These are phyloP conservation scores for Sminthurinus aureus DNA, from an alignment of 2,888 invertebrate species.

Conservation along the genomic window DNA sequence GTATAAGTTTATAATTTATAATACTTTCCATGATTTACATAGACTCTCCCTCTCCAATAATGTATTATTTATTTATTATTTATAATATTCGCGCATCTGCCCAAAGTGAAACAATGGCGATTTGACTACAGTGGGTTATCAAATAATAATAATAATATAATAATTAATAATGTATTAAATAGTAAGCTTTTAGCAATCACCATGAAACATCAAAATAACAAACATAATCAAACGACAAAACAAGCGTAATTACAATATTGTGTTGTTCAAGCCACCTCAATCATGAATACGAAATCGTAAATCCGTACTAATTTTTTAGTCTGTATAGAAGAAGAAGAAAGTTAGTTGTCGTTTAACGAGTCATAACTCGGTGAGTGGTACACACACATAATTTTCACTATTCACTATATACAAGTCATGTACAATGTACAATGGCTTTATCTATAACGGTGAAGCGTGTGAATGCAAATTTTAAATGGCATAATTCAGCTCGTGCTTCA, in stretches of 20 bases:
- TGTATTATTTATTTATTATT: not conserved
- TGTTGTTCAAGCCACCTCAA: not conserved
- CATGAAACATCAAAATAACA: not conserved
- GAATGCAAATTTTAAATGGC: not conserved
- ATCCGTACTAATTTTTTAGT: slow-evolving; percentile 13
- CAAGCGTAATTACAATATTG: not conserved
- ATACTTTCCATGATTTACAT: not conserved
- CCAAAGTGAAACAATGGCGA: slow-evolving; percentile 3
- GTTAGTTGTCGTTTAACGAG: not conserved
- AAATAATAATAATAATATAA: not conserved
- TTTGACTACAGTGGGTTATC: not conserved
- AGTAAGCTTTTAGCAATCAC: not conserved
- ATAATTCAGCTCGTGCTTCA: not conserved
- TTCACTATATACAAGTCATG: not conserved
- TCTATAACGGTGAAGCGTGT: not conserved
- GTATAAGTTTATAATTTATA: not conserved
- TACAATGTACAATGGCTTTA: not conserved
- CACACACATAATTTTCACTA: not conserved
- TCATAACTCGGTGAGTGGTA: too few species aligned
- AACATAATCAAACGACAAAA: not conserved
- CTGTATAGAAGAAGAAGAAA: not conserved
- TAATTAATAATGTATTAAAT: not conserved
- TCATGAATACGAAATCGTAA: not conserved
- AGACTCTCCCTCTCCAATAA: too few species aligned
- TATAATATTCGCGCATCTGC: not conserved